Conservation (phyloP, 1,140 invertebrate genomes). For the Cepaea nemoralis region DNA sequence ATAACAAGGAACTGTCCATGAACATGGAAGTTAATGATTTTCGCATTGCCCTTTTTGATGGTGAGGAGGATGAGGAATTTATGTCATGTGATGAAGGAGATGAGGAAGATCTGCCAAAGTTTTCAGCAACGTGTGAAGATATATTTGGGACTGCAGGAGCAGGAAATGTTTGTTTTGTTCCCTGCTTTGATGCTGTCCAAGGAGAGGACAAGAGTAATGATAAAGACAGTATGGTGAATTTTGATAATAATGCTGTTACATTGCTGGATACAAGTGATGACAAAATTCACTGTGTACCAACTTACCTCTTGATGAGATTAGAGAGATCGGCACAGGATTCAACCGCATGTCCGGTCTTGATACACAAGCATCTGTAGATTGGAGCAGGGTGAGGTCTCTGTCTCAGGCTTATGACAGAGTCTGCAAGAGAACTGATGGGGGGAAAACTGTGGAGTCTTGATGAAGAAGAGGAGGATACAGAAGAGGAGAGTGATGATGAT, state of each 20-base stretch:
- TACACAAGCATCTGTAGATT: no score
- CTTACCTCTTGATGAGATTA: no score
- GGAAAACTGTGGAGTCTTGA: background rate
- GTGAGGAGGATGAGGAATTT: constrained; percentile 5
- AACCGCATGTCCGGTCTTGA: no score
- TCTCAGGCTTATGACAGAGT: no score
- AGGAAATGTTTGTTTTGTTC: background rate
- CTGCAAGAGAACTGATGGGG: background rate
- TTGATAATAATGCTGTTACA: background rate
- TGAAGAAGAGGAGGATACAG: background rate
- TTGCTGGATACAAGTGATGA: no score
- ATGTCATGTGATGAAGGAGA: constrained; percentile 6
- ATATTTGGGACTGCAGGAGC: background rate
- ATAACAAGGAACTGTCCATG: background rate
- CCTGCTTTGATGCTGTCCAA: background rate
- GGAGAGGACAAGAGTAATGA: background rate
- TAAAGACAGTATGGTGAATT: background rate
- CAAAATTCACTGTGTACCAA: no score
- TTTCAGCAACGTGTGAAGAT: background rate
- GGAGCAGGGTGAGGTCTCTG: no score
- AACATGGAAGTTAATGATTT: background rate
- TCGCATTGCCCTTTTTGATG: background rate
- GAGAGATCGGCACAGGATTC: no score
- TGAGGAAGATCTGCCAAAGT: background rate
- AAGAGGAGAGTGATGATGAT: background rate